Evolutionary conservation across 1,140 invertebrate species (phyloP).

Genomic region (Pomacea maculata): DNA sequence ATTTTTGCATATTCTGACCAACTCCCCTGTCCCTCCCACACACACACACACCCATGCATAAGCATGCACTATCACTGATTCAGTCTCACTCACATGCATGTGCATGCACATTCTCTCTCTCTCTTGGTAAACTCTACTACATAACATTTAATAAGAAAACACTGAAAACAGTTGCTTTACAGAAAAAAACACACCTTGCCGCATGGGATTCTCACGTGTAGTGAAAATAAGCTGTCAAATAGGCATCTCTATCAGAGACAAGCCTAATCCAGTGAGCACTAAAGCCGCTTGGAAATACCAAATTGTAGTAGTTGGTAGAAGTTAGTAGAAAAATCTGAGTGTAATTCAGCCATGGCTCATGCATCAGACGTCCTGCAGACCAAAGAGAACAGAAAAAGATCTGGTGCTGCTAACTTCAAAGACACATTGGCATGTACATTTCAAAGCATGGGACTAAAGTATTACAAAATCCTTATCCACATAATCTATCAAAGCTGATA

Average conservation of each 20-base stretch:
- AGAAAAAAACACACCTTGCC: background rate
- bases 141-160: background rate
- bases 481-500: background rate
- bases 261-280: slow-evolving; percentile 40
- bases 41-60: background rate
- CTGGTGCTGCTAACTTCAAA: background rate
- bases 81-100: background rate
- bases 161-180: background rate
- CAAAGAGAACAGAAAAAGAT: background rate
- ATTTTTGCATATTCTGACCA: background rate
- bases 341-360: slow-evolving; percentile 26
- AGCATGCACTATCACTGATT: background rate
- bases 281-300: slow-evolving; percentile 31
- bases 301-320: background rate
- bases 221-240: slow-evolving; percentile 35
- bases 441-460: background rate
- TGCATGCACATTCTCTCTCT: background rate
- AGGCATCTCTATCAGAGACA: slow-evolving; percentile 1
- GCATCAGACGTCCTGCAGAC: slow-evolving; percentile 23
- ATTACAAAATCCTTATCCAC: background rate
- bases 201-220: slow-evolving; percentile 28
- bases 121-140: background rate
- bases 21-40: background rate
- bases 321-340: background rate
- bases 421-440: background rate